Evolutionary conservation across 2,888 invertebrate genomes (phyloP), one percentile per base, ranked within the genome.

Genomic region (Drosophila subquinaria): DNA sequence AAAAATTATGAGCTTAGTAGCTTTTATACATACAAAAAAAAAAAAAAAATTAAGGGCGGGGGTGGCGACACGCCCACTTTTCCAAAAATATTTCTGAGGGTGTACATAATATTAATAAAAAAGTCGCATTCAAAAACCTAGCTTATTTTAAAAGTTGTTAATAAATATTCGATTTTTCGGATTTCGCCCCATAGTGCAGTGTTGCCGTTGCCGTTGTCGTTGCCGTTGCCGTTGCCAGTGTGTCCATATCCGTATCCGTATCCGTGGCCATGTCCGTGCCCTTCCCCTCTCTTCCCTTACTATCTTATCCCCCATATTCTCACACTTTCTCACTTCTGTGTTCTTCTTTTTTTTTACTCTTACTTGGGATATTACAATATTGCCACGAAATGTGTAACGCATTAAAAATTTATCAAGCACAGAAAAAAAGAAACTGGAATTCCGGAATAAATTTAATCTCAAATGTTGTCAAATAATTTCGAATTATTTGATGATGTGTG

Each of bases 201-300:
- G n/a, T n/a, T n/a, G n/a, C n/a, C n/a, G n/a, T 30, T 30, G 30
- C 30, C 30, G 27, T 27, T 27, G 27, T 5, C 27, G n/a, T 30
- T 30, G 30, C n/a, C n/a, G n/a, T n/a, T n/a, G n/a, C 52, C 47
- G 55, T 36, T 50, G 48, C 38, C 50, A 55, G 62, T 15, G 60
- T 48, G 51, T 83, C 57, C 63, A 40, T 57, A 57, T 64, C 57
- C 82, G 71, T 62, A 69, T 82, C 76, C 88, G 76, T 69, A 87
- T 82, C 89, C 82, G 84, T 82, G 63, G n/a, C 38, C 38, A 5
- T 75, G 88, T 75, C 88, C 76, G 66, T 84, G 88, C 27, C 23
- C 30, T 20, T 5, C 5, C 8, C 5, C 11, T 8, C 3, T 8
- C 33, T 9, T 0, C 30, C 15, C 45, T 40, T n/a, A 0, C n/a